A percentile compares a stretch with the other conserved stretches of the same genome.
Evolutionary conservation across 1,140 invertebrate species (phyloP).

Genomic region (Conus betulinus): DNA sequence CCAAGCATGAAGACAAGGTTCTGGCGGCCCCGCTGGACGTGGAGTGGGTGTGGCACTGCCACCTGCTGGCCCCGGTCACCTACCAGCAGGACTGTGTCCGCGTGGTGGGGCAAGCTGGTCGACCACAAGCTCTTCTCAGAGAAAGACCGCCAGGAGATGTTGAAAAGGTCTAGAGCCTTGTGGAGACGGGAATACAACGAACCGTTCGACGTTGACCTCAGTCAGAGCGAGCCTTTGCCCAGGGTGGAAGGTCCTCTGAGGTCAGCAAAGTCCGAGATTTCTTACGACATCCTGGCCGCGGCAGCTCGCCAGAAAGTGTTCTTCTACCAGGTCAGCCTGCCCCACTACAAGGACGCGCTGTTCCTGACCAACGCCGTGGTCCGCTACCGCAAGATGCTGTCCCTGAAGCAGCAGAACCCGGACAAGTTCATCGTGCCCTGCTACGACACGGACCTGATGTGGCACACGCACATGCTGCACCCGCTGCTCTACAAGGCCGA

Average conservation of each 20-base stretch:
- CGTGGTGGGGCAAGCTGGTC: slow-evolving; percentile 71
- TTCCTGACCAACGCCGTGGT: slow-evolving; percentile 74
- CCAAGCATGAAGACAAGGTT: slow-evolving; percentile 58
- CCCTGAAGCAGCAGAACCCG: slow-evolving; percentile 74
- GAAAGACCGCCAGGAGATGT: slow-evolving; percentile 53
- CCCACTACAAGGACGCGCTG: slow-evolving; percentile 75
- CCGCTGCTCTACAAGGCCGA: slow-evolving; percentile 74
- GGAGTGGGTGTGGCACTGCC: slow-evolving; percentile 78
- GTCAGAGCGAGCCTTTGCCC: background rate
- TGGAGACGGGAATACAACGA: slow-evolving; percentile 60
- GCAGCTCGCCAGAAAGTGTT: slow-evolving; percentile 73
- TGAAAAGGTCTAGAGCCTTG: slow-evolving; percentile 53
- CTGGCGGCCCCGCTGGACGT: slow-evolving; percentile 77
- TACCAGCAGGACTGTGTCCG: slow-evolving; percentile 75
- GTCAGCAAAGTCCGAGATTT: slow-evolving; percentile 45
- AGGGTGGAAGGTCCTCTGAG: background rate
- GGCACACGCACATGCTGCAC: slow-evolving; percentile 77
- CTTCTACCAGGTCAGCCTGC: slow-evolving; percentile 76
- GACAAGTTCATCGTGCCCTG: slow-evolving; percentile 77
- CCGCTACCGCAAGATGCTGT: slow-evolving; percentile 76
- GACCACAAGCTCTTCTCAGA: slow-evolving; percentile 73
- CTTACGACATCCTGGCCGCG: slow-evolving; percentile 74
- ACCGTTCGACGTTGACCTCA: slow-evolving; percentile 57
- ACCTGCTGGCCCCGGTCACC: slow-evolving; percentile 74
- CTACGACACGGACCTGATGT: slow-evolving; percentile 78